phyloP scores from a whole-genome alignment of 1,140 invertebrate species.

The Penaeus chinensis region DNA sequence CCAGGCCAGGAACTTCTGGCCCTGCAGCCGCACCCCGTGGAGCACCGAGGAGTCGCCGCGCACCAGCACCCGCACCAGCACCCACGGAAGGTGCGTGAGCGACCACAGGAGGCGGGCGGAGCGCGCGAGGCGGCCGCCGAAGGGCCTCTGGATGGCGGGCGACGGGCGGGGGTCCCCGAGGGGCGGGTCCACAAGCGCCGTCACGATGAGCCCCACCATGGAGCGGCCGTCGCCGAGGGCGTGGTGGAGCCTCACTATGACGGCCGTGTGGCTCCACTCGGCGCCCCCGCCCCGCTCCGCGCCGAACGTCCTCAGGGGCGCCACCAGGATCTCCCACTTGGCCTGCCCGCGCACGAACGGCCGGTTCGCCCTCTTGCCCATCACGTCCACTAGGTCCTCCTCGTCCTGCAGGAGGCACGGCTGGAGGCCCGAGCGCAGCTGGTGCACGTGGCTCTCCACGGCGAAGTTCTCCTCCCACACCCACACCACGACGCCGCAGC shows the following conservation, averaged over 20 bases:
- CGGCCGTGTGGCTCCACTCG: slow-evolving; percentile 33
- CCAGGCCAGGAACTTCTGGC: slow-evolving; percentile 36
- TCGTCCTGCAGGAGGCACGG: slow-evolving; percentile 15
- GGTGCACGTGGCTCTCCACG: slow-evolving; percentile 27
- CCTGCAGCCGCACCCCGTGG: slow-evolving; percentile 27
- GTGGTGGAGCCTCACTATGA: slow-evolving; percentile 38
- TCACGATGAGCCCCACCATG: slow-evolving; percentile 27
- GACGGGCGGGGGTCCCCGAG: not conserved
- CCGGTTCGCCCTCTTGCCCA: slow-evolving; percentile 21
- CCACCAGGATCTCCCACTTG: slow-evolving; percentile 44
- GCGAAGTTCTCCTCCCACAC: slow-evolving; percentile 40
- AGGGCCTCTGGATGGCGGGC: slow-evolving; percentile 11
- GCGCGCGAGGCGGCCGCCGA: not conserved
- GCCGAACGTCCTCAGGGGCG: slow-evolving; percentile 4
- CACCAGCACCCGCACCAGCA: slow-evolving; percentile 22
- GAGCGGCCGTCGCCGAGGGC: slow-evolving; percentile 45
- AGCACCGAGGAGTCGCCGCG: slow-evolving; percentile 24
- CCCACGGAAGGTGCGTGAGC: slow-evolving; percentile 31
- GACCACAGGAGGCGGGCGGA: slow-evolving; percentile 24
- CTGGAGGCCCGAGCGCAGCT: not conserved
- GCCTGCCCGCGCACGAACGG: slow-evolving; percentile 38
- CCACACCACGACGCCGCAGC: slow-evolving; percentile 47
- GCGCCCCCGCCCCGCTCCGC: not conserved
- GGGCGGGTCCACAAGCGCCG: slow-evolving; percentile 33
- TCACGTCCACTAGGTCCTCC: slow-evolving; percentile 15